Evolutionary conservation across 2,113 vertebrate species (phyloP), one percentile per base, ranked within the genome.

Genomic region (Sturnus vulgaris): DNA sequence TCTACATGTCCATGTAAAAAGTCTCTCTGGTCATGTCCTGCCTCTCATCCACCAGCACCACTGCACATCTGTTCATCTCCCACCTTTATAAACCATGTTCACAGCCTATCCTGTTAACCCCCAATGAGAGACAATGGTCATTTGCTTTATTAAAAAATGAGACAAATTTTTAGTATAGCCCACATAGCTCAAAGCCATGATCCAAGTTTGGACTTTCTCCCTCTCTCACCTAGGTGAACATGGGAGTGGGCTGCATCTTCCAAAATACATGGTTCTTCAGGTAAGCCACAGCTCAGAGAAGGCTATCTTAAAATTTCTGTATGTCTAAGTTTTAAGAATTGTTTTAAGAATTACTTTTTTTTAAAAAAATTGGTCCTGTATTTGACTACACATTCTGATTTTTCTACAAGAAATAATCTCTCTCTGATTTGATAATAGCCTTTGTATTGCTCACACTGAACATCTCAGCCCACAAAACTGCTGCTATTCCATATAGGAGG

Each of bases 291-390:
- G 61, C 28, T 73, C 40, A 70, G n/a, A 93, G 59, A 44, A 80
- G 11, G 6, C 2, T 1, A 7, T 21, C 35, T 47, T 83, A 25
- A 69, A 42, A 46, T 44, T 52, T 49, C 25, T 78, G 3, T 12
- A 63, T 5, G 1, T 24, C 33, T 39, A 30, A 49, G 44, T 60
- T 87, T 20, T 22, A 24, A 28, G 17, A 61, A 19, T 12, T 53
- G 40, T 52, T 87, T 23, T 19, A 25, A 25, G 18, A 70, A 23
- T 4, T 24, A 37, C 19, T 55, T 39, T 5, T 12, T 33, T 4
- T 9, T 0, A 1, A 42, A n/a, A n/a, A 61, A 39, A 52, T 3
- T 10, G 9, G 23, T 37, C 20, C 23, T 30, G 2, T 7, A 28
- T 30, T 79, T 52, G 40, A 71, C 21, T 12, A 49, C 3, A 37